phyloP scores from a whole-genome alignment of 2,797 vertebrate species.

The Spinibarbus caldwelli region DNA sequence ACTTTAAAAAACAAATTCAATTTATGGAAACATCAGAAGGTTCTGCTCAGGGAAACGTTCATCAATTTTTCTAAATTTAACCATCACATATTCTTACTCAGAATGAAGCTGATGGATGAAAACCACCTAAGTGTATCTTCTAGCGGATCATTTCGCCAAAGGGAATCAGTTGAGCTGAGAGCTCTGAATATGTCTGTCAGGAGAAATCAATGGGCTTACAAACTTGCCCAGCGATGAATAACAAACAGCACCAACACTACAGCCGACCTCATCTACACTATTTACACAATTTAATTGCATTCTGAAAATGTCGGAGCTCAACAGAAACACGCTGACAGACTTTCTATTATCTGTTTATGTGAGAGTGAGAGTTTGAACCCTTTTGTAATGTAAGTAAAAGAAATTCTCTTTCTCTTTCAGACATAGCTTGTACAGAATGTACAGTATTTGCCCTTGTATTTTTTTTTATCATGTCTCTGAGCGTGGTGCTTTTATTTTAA shows the following conservation, averaged over 20 bases:
- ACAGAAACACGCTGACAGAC: background rate
- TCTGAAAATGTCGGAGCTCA: background rate
- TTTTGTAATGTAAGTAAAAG: conserved; percentile 16
- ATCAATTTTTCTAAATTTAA: conserved; percentile 41
- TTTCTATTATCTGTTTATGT: background rate
- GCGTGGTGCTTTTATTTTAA: background rate
- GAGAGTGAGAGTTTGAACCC: background rate
- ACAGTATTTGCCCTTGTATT: conserved; percentile 17
- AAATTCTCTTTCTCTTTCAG: conserved; percentile 17
- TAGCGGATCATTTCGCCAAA: conserved; percentile 35
- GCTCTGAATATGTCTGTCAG: conserved; percentile 40
- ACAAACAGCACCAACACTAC: conserved; percentile 1
- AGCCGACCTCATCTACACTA: background rate
- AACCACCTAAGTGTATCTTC: conserved; percentile 42
- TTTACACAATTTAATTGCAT: background rate
- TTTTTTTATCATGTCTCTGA: background rate
- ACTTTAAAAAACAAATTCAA: conserved; percentile 31
- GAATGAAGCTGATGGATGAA: conserved; percentile 47
- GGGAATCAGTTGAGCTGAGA: conserved; percentile 42
- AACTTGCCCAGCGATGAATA: conserved; percentile 8
- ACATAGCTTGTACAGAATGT: background rate
- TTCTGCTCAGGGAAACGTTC: conserved; percentile 23
- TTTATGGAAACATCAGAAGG: conserved; percentile 39
- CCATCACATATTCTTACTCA: conserved; percentile 31
- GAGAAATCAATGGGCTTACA: conserved; percentile 32